phyloP scores from a whole-genome alignment of 1,140 invertebrate genomes.

The Lepidurus arcticus region DNA sequence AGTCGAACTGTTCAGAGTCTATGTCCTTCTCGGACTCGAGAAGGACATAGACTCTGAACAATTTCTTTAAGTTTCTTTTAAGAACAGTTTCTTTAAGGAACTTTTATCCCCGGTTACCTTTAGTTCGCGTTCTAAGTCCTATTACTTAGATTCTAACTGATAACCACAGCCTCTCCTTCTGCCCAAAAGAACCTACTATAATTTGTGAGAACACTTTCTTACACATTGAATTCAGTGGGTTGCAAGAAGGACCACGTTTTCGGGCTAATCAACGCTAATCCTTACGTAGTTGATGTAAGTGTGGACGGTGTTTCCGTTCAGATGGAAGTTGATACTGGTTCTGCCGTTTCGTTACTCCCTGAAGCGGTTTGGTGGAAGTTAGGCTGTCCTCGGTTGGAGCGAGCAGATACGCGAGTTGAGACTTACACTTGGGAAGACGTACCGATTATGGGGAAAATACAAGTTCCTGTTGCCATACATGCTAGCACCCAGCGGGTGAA shows the following conservation, averaged over 20 bases:
- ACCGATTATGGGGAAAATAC: conserved; percentile 10
- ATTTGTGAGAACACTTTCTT: too few relatives aligned
- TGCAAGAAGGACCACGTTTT: not conserved
- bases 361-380: not conserved
- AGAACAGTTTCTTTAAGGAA: too few relatives aligned
- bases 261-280: conserved; percentile 5
- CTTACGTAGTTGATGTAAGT: not conserved
- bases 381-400: conserved; percentile 11
- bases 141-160: too few relatives aligned
- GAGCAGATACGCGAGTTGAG: not conserved
- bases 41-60: too few relatives aligned
- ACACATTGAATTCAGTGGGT: not conserved
- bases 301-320: conserved; percentile 1
- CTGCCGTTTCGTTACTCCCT: conserved; percentile 24
- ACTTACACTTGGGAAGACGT: conserved; percentile 21
- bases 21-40: too few relatives aligned
- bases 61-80: too few relatives aligned
- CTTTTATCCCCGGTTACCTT: too few relatives aligned
- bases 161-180: too few relatives aligned
- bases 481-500: not conserved
- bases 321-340: conserved; percentile 28
- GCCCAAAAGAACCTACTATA: too few relatives aligned
- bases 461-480: conserved; percentile 12
- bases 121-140: too few relatives aligned
- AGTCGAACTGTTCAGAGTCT: too few relatives aligned